Evolutionary conservation across 2,888 invertebrate species (phyloP).

Genomic region (Yponomeuta sedellus): DNA sequence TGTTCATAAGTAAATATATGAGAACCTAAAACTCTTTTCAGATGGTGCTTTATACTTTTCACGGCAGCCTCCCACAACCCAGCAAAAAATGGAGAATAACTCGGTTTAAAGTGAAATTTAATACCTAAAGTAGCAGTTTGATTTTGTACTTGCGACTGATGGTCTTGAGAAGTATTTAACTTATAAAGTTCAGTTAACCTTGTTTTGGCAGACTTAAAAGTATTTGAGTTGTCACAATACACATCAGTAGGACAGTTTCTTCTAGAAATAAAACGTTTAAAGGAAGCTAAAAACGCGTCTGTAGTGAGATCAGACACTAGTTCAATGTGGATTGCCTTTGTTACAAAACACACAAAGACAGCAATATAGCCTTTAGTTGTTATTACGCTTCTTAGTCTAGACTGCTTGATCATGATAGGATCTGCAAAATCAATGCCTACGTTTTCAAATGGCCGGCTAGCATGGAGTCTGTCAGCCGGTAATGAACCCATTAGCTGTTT

Average conservation of each 20-base stretch:
- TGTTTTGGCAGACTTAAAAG: constrained; percentile 22
- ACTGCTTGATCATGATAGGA: no score
- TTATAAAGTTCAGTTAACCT: constrained; percentile 20
- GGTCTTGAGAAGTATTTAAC: constrained; percentile 11
- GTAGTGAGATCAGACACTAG: constrained; percentile 19
- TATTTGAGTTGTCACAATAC: constrained; percentile 24
- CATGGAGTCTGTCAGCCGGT: background rate
- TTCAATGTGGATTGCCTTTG: no score
- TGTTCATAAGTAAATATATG: constrained; percentile 24
- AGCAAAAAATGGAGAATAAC: constrained; percentile 27
- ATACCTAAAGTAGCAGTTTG: constrained; percentile 16
- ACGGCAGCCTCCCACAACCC: constrained; percentile 30
- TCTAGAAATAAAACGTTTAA: constrained; percentile 22
- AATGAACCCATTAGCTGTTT: constrained; percentile 14
- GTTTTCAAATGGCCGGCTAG: background rate
- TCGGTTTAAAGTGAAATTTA: constrained; percentile 29
- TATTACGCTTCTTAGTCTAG: no score
- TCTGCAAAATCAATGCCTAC: no score
- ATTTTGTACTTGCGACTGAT: background rate
- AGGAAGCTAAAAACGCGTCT: constrained; percentile 23
- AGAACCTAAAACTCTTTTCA: constrained; percentile 22
- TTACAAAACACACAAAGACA: no score
- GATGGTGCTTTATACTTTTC: constrained; percentile 25
- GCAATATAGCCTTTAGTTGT: no score
- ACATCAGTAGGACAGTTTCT: constrained; percentile 20